Evolutionary conservation across 2,888 invertebrate genomes (phyloP), one percentile per base, ranked within the genome.

Genomic region (Clistopyga incitator): DNA sequence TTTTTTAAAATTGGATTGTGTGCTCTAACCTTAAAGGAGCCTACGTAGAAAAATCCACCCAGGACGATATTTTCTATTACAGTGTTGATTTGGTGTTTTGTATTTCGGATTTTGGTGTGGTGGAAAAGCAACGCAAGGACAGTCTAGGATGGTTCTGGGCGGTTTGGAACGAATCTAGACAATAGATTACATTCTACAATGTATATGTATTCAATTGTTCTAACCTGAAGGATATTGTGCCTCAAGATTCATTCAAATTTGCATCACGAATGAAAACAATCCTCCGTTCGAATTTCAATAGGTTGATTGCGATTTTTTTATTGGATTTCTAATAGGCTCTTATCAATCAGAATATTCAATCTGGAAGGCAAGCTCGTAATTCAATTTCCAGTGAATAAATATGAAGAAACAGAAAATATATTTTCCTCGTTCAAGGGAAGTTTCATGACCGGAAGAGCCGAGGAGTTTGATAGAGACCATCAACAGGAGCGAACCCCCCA

Each of bases 381-480:
- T 56, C 23, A 25, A 25, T 56, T 56, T 56, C 11, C 52, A 15
- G 6, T 13, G 56, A 56, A 25, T 25, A 25, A 56, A 56, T 25
- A 25, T 25, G 13, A 25, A 23, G 56, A 56, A 56, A 56, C 4
- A 25, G 25, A 56, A 56, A 50, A 15, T 25, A 25, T 25, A 56
- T 54, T 23, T 52, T 56, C 23, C 13, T 56, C 25, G 15, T 56
- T 56, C 15, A 13, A 13, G 8, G 4, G 8, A 25, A 15, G 13
- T 15, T 56, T 56, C 25, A 25, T 56, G 25, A 61, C 61, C 61
- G 34, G 8, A n/a, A 6, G 29, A 34, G 29, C n/a, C 3, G 23
- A 20, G 20, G 18, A 10, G 61, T n/a, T 61, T 29, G 67, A 67
- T 11, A 11, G 20, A 25, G 67, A 47, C n/a, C 25, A 67, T 67